Conservation (phyloP, 2,888 invertebrate genomes). For the Athalia rosae region DNA sequence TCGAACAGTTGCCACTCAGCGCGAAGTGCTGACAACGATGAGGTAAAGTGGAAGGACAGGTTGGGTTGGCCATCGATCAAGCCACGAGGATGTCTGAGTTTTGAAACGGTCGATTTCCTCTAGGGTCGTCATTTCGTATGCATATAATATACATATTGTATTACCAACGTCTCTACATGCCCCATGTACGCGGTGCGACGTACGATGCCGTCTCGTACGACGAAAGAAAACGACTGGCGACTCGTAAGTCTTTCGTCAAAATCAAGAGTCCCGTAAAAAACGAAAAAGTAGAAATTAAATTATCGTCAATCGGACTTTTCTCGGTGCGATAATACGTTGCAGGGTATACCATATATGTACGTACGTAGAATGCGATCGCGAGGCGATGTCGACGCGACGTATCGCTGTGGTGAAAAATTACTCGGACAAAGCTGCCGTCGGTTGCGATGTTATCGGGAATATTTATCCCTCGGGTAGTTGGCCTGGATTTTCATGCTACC, state of each 20-base stretch:
- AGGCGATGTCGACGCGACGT: no score
- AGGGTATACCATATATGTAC: no score
- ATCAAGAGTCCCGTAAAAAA: background rate
- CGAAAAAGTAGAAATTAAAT: background rate
- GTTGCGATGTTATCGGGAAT: conserved; percentile 4
- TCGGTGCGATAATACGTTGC: no score
- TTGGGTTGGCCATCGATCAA: conserved; percentile 43
- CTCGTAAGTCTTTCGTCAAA: background rate
- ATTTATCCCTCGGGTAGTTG: conserved; percentile 32
- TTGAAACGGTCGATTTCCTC: conserved; percentile 39
- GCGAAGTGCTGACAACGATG: conserved; percentile 39
- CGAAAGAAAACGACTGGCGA: conserved; percentile 13
- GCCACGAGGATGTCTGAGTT: conserved; percentile 34
- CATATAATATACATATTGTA: conserved; percentile 32
- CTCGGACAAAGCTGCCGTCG: conserved; percentile 8
- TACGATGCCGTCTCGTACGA: background rate
- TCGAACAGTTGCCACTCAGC: conserved; percentile 42
- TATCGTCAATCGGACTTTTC: conserved; percentile 13
- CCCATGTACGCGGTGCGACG: background rate
- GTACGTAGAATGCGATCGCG: no score
- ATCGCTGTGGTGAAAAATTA: background rate
- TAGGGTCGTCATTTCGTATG: conserved; percentile 31
- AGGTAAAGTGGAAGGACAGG: conserved; percentile 40
- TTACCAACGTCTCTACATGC: conserved; percentile 4
- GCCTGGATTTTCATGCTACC: conserved; percentile 28